phyloP scores from a whole-genome alignment of 2,888 invertebrate genomes.

The Drosophila austrosaltans region DNA sequence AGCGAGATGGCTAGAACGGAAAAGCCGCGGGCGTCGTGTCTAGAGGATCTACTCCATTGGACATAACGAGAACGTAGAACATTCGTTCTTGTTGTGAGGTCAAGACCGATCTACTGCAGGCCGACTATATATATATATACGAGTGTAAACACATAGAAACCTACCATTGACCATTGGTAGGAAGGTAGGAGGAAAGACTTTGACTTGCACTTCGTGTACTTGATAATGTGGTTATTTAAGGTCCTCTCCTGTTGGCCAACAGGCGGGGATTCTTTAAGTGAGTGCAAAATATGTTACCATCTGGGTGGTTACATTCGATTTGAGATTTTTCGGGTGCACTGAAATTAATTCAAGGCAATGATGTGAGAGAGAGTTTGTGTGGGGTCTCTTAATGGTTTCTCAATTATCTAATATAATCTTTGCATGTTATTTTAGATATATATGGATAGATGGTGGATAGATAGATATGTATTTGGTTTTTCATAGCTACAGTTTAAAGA shows the following conservation, averaged over 20 bases:
- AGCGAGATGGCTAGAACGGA: constrained; percentile 17
- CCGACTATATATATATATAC: constrained; percentile 24
- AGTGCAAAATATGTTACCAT: constrained; percentile 21
- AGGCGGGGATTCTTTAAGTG: constrained; percentile 37
- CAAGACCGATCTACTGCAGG: constrained; percentile 18
- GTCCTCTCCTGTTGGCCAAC: constrained; percentile 44
- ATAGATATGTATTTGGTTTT: too few relatives aligned
- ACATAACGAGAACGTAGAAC: constrained; percentile 51
- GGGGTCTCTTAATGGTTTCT: too few relatives aligned
- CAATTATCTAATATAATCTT: too few relatives aligned
- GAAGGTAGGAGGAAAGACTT: constrained; percentile 8
- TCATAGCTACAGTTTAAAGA: too few relatives aligned
- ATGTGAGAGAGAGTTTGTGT: too few relatives aligned
- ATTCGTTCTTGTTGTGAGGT: constrained; percentile 41
- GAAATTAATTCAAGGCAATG: not conserved
- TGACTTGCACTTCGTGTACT: constrained; percentile 55
- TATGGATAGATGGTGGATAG: too few relatives aligned
- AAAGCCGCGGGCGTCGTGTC: constrained; percentile 44
- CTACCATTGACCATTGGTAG: constrained; percentile 30
- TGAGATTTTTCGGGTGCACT: not conserved
- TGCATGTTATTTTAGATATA: too few relatives aligned
- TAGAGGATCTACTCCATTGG: constrained; percentile 19
- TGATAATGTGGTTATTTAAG: constrained; percentile 74
- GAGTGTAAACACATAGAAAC: too few relatives aligned
- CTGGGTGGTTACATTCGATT: constrained; percentile 3